These are phyloP conservation scores for Eupithecia insigniata DNA, from an alignment of 2,888 invertebrate genomes.

Conservation along the genomic window DNA sequence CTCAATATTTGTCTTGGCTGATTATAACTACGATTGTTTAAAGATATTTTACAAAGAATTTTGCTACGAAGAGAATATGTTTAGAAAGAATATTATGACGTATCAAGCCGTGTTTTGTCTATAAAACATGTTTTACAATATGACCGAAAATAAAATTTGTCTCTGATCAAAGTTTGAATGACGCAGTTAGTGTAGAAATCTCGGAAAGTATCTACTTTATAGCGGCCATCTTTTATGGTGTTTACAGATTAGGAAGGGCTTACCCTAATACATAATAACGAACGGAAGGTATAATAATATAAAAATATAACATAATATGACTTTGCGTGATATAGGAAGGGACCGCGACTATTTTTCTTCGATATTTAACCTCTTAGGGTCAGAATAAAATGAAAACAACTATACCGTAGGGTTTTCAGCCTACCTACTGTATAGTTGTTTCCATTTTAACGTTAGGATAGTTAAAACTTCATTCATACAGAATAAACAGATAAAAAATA, in stretches of 20 bases:
- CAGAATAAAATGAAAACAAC: not conserved
- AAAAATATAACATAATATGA: constrained; percentile 37
- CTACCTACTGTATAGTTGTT: too few species aligned
- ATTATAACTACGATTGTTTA: constrained; percentile 29
- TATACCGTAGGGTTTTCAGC: not conserved
- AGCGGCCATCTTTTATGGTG: not conserved
- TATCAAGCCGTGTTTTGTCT: not conserved
- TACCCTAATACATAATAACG: constrained; percentile 40
- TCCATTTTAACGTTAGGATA: too few species aligned
- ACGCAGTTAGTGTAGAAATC: not conserved
- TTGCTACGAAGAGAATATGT: not conserved
- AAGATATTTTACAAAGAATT: not conserved
- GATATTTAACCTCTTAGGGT: constrained; percentile 27
- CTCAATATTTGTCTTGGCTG: constrained; percentile 15
- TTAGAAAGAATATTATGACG: not conserved
- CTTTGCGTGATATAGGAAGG: constrained; percentile 41
- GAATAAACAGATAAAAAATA: too few species aligned
- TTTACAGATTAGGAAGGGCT: constrained; percentile 38
- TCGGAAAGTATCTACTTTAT: not conserved
- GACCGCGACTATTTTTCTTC: constrained; percentile 33
- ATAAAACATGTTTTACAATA: not conserved
- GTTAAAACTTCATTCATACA: not conserved
- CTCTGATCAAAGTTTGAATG: not conserved
- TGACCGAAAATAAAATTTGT: not conserved
- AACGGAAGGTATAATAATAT: constrained; percentile 31